phyloP scores from a whole-genome alignment of 2,888 invertebrate species.

The Tuta absoluta region DNA sequence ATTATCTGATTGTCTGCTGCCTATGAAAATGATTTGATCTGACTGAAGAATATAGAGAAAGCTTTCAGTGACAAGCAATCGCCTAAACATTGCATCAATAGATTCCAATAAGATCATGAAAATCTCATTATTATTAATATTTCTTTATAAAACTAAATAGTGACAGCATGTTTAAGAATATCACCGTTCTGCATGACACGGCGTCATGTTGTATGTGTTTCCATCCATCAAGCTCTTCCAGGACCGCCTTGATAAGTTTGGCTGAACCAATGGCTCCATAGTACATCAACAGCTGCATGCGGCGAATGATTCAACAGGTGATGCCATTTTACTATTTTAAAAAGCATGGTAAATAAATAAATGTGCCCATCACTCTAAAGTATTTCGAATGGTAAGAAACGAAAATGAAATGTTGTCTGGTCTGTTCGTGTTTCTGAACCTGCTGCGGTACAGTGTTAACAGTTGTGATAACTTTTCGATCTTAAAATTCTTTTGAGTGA shows the following conservation, averaged over 20 bases:
- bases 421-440: too few species aligned
- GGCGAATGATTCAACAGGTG: neutral
- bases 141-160: neutral
- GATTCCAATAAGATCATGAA: neutral
- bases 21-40: too few species aligned
- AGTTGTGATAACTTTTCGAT: too few species aligned
- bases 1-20: too few species aligned
- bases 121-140: neutral
- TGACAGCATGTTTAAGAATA: neutral
- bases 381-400: too few species aligned
- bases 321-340: neutral
- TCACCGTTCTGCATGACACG: neutral
- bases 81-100: too few species aligned
- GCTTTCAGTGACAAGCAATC: too few species aligned
- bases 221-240: neutral
- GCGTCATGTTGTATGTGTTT: neutral
- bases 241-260: neutral
- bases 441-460: too few species aligned
- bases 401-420: too few species aligned
- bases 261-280: neutral
- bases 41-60: too few species aligned
- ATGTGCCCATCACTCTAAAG: too few species aligned
- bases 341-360: neutral
- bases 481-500: too few species aligned
- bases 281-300: neutral